These are phyloP conservation scores for Rhinoptilus africanus DNA, from an alignment of 2,113 vertebrate genomes.

Conservation along the genomic window DNA sequence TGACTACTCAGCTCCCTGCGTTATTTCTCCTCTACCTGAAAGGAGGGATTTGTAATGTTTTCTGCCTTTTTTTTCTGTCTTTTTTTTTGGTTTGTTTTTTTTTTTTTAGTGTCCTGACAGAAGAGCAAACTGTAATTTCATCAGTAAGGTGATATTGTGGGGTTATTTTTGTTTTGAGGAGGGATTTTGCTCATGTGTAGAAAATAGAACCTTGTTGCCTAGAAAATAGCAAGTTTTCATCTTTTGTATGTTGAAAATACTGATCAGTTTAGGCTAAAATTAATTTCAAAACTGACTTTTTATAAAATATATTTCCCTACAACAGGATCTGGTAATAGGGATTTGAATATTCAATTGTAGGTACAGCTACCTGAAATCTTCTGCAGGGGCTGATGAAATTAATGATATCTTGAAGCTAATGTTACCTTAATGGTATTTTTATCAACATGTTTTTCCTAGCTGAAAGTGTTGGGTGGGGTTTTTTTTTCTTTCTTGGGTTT, in stretches of 20 bases:
- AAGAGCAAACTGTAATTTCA: background rate
- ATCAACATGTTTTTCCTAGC: background rate
- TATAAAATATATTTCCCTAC: background rate
- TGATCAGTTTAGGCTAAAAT: background rate
- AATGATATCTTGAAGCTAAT: background rate
- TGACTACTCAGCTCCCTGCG: background rate
- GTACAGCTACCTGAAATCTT: background rate
- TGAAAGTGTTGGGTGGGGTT: background rate
- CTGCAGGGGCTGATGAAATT: background rate
- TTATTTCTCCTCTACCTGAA: background rate
- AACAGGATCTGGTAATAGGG: rapidly evolving
- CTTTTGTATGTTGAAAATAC: background rate
- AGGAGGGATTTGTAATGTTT: background rate
- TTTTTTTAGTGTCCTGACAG: background rate
- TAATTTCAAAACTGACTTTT: background rate
- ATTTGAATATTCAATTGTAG: background rate
- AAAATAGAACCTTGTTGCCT: background rate
- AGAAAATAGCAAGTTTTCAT: background rate
- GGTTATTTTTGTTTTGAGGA: background rate
- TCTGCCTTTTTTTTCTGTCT: background rate
- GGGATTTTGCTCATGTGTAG: background rate
- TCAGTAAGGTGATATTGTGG: background rate
- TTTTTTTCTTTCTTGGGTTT: background rate
- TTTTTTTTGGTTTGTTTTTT: no score
- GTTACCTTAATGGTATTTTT: background rate